Evolutionary conservation across 2,113 vertebrate species (phyloP).

Genomic region (Indicator maculatus): DNA sequence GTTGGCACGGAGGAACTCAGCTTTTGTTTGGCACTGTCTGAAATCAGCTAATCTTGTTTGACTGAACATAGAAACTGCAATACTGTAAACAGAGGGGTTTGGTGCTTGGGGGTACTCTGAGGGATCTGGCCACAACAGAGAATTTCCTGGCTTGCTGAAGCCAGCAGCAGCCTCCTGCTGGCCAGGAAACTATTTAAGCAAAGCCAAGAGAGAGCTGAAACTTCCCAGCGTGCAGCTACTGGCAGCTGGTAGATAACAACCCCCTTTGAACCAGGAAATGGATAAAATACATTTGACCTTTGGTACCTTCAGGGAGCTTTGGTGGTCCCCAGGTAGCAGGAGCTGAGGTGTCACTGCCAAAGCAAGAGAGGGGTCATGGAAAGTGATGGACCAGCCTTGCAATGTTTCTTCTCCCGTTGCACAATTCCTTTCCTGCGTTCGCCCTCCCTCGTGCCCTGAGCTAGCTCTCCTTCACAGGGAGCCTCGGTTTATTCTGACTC

Average conservation of each 20-base stretch:
- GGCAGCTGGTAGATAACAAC: background rate
- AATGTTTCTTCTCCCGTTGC: background rate
- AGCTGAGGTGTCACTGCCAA: background rate
- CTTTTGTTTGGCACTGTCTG: slow-evolving; percentile 49
- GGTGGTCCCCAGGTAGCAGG: background rate
- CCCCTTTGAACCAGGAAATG: background rate
- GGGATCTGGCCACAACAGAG: background rate
- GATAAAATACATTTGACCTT: background rate
- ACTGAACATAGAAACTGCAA: background rate
- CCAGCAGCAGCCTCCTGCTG: background rate
- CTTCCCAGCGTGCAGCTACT: accelerated
- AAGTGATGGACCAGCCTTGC: background rate
- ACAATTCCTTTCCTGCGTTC: background rate
- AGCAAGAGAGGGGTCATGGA: background rate
- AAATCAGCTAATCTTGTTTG: slow-evolving; percentile 10
- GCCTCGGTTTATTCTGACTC: background rate
- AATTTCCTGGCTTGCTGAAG: background rate
- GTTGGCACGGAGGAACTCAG: slow-evolving; percentile 38
- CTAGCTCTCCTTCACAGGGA: accelerated
- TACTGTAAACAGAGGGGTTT: background rate
- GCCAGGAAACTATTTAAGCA: background rate
- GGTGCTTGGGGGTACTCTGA: background rate
- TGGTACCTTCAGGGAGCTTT: background rate
- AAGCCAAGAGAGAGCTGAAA: background rate
- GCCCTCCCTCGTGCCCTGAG: background rate